Conservation (phyloP, 2,113 vertebrate genomes). For the Seriola dumerili region DNA sequence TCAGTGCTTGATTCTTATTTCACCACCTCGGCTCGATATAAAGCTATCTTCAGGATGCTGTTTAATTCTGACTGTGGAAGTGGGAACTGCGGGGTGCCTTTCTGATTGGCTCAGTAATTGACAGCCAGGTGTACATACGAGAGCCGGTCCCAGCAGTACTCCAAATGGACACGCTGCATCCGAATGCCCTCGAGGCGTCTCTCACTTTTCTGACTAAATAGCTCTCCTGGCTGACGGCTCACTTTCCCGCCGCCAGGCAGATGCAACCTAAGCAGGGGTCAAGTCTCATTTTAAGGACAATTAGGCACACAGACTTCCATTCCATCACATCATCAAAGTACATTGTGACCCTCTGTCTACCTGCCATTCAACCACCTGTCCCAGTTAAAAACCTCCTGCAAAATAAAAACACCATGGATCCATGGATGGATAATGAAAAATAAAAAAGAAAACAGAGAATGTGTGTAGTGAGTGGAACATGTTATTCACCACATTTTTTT, state of each 20-base stretch:
- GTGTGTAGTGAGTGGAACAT: not conserved
- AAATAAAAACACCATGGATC: not conserved
- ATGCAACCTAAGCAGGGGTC: slow-evolving; percentile 60
- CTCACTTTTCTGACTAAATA: slow-evolving; percentile 44
- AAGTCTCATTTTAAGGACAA: slow-evolving; percentile 71
- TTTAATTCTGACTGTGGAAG: slow-evolving; percentile 16
- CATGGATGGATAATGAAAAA: not conserved
- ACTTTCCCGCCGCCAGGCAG: slow-evolving; percentile 43
- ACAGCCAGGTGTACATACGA: slow-evolving; percentile 43
- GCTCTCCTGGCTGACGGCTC: slow-evolving; percentile 44
- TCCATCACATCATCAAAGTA: slow-evolving; percentile 43
- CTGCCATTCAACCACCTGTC: slow-evolving; percentile 26
- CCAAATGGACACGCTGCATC: slow-evolving; percentile 39
- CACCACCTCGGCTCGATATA: not conserved
- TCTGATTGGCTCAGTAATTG: slow-evolving; percentile 67
- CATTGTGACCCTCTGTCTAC: slow-evolving; percentile 12
- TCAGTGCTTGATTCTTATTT: slow-evolving; percentile 26
- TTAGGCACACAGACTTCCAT: slow-evolving; percentile 60
- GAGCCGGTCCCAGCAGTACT: slow-evolving; percentile 22
- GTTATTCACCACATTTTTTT: slow-evolving; percentile 12
- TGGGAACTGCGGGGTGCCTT: not conserved
- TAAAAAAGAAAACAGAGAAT: not conserved
- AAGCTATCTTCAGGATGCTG: slow-evolving; percentile 19
- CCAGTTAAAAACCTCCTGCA: slow-evolving; percentile 4
- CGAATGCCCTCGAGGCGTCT: slow-evolving; percentile 48